Base-by-base conservation (phyloP, 2,113 vertebrate genomes). In the Sapajus apella region DNA sequence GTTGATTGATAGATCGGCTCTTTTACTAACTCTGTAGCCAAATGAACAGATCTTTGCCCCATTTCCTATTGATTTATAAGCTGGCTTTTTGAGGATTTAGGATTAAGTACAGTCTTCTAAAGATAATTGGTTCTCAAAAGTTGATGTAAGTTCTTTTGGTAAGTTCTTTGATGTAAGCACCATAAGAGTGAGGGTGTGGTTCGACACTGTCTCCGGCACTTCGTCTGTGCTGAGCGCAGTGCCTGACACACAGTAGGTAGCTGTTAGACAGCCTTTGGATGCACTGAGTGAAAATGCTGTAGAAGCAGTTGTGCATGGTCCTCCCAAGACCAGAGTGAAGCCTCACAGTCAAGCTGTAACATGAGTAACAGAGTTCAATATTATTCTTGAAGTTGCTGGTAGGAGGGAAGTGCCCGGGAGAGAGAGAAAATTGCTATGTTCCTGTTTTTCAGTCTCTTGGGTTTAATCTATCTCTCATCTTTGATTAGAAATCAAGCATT, bases 401-500 rank as follows among this genome's bases (percentile, higher is more conserved):
- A 40, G 77, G 47, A 92, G 21, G 47, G 16, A 94, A 70, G 86
- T 68, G 14, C 45, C 61, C 47, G 52, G 73, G 11, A 61, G 40
- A 84, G n/a, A 81, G 35, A 72, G 35, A 64, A 94, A 92, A 68
- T 43, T 76, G 25, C 84, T 8, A 0, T 18, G 14, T 66, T 95
- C 61, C 81, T 94, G 20, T 68, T 77, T 96, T 83, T 75, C 43
- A 35, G 37, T 90, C 82, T 95, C 80, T 52, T 68, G 85, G 25
- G 76, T 87, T 97, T 92, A 94, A 92, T 96, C 61, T 83, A 55
- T 40, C 96, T 52, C 45, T 80, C 70, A 72, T 87, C 87, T 97
- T 96, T 90, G 76, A 55, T 97, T 95, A 92, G 27, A 88, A 91
- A 91, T 89, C 85, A 93, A 88, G 66, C 23, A 13, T 87, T 96